Evolutionary conservation across 2,113 vertebrate genomes (phyloP).

Genomic region (Sturnira hondurensis): DNA sequence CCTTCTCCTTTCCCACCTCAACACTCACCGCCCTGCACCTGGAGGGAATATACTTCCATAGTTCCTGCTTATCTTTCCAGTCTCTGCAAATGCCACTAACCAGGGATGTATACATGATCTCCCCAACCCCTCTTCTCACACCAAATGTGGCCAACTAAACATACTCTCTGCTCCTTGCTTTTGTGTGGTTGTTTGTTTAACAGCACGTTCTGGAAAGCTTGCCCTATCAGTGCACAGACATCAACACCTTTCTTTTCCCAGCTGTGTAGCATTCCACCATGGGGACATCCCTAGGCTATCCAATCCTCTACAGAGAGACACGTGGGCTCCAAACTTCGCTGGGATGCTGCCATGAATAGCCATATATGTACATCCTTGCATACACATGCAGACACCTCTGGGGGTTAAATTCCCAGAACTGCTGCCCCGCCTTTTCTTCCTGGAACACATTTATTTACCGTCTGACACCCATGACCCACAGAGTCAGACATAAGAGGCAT

Average conservation of each 20-base stretch:
- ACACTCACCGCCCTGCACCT: not conserved
- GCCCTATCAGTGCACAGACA: not conserved
- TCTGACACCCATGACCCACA: not conserved
- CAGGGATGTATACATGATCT: not conserved
- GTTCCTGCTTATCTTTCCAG: not conserved
- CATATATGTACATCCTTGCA: not conserved
- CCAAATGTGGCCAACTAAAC: not conserved
- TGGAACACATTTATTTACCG: conserved; percentile 49
- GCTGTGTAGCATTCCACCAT: not conserved
- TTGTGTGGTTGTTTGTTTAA: not conserved
- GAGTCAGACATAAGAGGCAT: not conserved
- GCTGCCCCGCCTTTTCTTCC: not conserved
- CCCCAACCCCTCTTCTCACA: not conserved
- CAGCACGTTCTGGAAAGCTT: not conserved
- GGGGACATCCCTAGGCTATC: fast-evolving
- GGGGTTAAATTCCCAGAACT: conserved; percentile 36
- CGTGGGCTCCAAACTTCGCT: not conserved
- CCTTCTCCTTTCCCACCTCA: not conserved
- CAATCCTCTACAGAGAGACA: not conserved
- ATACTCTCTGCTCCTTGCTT: not conserved
- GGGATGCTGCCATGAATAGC: not conserved
- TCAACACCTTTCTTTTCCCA: not conserved
- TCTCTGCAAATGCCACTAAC: not conserved
- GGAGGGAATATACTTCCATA: not conserved
- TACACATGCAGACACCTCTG: not conserved